Evolutionary conservation across 1,140 invertebrate species (phyloP).

Genomic region (Heterodera schachtii): DNA sequence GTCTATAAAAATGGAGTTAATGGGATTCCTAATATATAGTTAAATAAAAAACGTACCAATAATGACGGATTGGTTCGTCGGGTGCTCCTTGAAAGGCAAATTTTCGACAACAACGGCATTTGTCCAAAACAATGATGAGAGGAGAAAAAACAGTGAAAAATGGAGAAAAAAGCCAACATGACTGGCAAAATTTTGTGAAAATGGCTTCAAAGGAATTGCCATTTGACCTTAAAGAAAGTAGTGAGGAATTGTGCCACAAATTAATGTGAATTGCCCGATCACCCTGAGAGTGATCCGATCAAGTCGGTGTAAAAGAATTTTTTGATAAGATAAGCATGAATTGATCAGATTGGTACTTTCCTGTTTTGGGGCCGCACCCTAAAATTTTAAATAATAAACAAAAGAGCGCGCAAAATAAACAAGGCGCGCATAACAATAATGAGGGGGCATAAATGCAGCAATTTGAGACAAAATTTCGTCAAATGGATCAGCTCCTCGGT

Average conservation of each 20-base stretch:
- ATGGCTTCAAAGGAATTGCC: not conserved
- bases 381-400: too few relatives aligned
- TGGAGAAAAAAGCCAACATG: not conserved
- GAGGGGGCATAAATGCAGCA: too few relatives aligned
- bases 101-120: not conserved
- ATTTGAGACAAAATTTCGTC: too few relatives aligned
- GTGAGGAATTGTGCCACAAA: not conserved
- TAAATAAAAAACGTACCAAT: constrained; percentile 26
- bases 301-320: too few relatives aligned
- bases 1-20: not conserved
- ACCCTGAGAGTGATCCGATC: too few relatives aligned
- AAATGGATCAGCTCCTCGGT: too few relatives aligned
- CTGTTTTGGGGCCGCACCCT: too few relatives aligned
- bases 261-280: not conserved
- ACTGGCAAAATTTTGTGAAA: not conserved
- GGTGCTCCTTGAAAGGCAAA: constrained; percentile 37
- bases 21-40: not conserved
- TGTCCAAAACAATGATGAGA: not conserved
- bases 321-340: too few relatives aligned
- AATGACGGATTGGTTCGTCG: constrained; percentile 41
- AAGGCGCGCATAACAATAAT: too few relatives aligned
- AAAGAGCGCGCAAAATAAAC: too few relatives aligned
- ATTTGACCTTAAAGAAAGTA: not conserved
- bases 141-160: not conserved
- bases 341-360: too few relatives aligned